phyloP scores from a whole-genome alignment of 1,140 invertebrate genomes.

The Plutomurus gul region DNA sequence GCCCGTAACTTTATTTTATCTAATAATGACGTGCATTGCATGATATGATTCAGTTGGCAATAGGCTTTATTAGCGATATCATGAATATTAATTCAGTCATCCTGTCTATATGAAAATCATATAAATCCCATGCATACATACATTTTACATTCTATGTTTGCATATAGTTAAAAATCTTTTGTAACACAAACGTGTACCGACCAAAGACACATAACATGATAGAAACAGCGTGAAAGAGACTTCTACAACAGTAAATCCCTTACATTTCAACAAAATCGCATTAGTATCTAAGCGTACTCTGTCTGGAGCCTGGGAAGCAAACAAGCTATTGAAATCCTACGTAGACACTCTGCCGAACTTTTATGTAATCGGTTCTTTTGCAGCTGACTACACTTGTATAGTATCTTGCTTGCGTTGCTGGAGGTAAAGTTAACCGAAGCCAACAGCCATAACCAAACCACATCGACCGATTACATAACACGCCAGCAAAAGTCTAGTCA shows the following conservation, averaged over 20 bases:
- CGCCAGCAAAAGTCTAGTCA: background rate
- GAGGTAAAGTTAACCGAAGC: background rate
- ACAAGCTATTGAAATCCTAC: background rate
- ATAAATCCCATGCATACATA: too few species aligned
- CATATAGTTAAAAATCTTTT: too few species aligned
- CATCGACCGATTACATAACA: background rate
- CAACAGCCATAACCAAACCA: background rate
- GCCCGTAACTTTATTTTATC: too few species aligned
- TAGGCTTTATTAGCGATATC: too few species aligned
- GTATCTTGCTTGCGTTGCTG: background rate
- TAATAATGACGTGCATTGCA: too few species aligned
- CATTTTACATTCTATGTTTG: too few species aligned
- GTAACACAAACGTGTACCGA: too few species aligned
- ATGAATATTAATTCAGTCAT: too few species aligned
- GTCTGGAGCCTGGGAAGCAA: slow-evolving; percentile 8
- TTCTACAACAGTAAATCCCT: background rate
- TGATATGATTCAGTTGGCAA: too few species aligned
- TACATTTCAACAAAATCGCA: background rate
- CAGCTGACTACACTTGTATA: slow-evolving; percentile 7
- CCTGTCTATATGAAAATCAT: too few species aligned
- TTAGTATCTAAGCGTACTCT: slow-evolving; percentile 6
- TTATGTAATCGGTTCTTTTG: slow-evolving; percentile 13
- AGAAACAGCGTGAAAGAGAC: background rate
- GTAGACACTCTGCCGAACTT: slow-evolving; percentile 2
- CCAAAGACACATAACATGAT: background rate